Evolutionary conservation across 2,113 vertebrate genomes (phyloP), one percentile per base, ranked within the genome.

Genomic region (Gobius niger): DNA sequence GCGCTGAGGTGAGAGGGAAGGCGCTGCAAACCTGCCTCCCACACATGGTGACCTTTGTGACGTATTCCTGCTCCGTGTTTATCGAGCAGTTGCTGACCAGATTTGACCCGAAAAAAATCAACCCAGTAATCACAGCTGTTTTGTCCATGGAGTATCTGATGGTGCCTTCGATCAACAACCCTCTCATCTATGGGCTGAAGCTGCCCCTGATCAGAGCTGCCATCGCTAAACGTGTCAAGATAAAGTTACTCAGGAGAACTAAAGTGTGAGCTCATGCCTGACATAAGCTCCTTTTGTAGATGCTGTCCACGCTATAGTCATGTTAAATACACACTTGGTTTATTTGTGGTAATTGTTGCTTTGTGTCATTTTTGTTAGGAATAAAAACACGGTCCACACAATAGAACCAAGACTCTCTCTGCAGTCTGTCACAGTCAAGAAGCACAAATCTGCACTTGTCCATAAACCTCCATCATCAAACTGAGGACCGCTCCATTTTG

Each of bases 181-280:
- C 57, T 16, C 40, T 60, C 7, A 60, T 60, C 8, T 60, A 60
- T 13, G 57, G 57, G 9, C 57, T 60, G 6, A 60, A 60, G 40
- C 56, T 60, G 57, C 57, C 40, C 5, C 40, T 42, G 57, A 60
- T 60, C 41, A 60, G 57, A 44, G 14, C 57, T 5, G 57, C 40
- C 15, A 10, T 60, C 1, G 7, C 1, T 16, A 13, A 16, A 14
- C 7, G 57, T 10, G 42, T 42, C n/a, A 60, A 9, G 7, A n/a
- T 60, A 1, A 60, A 41, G 10, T 15, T n/a, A 15, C 40, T 40
- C 24, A 11, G 54, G 7, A 57, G 12, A 40, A 40, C 1, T 24
- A 54, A 12, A 18, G 3, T 4, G 24, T 34, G 24, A 34, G 24
- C 24, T 34, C n/a, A n/a, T n/a, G n/a, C n/a, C n/a, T n/a, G n/a